These are phyloP conservation scores for Takifugu rubripes DNA, from an alignment of 2,797 vertebrate species.

Conservation along the genomic window DNA sequence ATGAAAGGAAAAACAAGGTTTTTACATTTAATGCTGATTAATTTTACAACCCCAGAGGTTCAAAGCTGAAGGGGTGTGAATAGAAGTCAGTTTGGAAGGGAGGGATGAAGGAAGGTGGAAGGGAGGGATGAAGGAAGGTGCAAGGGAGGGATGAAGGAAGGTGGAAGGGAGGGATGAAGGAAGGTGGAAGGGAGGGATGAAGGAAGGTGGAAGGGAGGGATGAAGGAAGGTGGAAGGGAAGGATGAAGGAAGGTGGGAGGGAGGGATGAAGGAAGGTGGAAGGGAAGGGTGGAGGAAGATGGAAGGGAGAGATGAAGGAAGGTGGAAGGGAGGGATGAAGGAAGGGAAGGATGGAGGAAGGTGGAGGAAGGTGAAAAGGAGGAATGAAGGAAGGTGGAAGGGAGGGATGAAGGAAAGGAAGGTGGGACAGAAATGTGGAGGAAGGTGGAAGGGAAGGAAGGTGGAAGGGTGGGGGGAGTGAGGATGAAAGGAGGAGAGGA, in stretches of 20 bases:
- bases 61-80: slow-evolving; percentile 20
- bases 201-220: background rate
- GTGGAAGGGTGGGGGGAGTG: background rate
- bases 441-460: too few relatives aligned
- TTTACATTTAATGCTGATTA: slow-evolving; percentile 58
- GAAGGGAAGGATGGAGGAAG: background rate
- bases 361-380: slow-evolving; percentile 11
- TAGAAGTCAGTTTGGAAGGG: slow-evolving; percentile 17
- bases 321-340: slow-evolving; percentile 1
- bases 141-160: too few relatives aligned
- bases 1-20: slow-evolving; percentile 26
- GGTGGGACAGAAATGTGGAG: too few relatives aligned
- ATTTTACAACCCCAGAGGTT: slow-evolving; percentile 62
- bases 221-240: slow-evolving; percentile 5
- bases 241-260: background rate
- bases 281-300: slow-evolving; percentile 1
- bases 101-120: slow-evolving; percentile 15
- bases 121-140: slow-evolving; percentile 6
- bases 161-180: too few relatives aligned
- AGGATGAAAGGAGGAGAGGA: slow-evolving; percentile 10
- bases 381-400: slow-evolving; percentile 3
- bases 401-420: too few relatives aligned
- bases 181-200: too few relatives aligned
- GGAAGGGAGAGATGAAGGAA: background rate
- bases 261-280: background rate